Conservation (phyloP, 2,113 vertebrate genomes). For the Anser cygnoides region DNA sequence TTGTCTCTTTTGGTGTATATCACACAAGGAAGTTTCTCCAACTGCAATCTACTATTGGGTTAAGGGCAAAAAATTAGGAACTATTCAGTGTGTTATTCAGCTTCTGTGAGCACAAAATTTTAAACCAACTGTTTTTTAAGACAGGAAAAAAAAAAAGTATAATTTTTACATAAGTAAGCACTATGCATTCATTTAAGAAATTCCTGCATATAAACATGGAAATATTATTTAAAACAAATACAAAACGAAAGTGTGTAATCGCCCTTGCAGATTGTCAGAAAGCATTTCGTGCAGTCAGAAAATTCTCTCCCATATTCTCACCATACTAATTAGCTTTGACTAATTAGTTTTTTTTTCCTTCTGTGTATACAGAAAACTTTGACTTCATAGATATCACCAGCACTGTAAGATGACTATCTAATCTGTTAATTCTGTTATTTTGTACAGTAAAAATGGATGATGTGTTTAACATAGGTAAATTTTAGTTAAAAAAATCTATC, state of each 20-base stretch:
- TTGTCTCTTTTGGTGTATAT: background rate
- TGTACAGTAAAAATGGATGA: background rate
- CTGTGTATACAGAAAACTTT: background rate
- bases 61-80: background rate
- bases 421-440: background rate
- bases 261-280: constrained; percentile 44
- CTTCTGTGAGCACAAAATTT: background rate
- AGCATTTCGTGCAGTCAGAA: background rate
- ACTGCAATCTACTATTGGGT: background rate
- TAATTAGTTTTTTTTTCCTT: background rate
- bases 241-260: background rate
- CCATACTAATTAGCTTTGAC: background rate
- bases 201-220: background rate
- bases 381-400: background rate
- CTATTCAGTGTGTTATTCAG: background rate
- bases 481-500: background rate
- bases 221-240: background rate
- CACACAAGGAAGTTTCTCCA: background rate
- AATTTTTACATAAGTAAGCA: background rate
- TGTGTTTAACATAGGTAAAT: background rate
- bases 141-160: background rate
- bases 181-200: background rate
- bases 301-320: background rate
- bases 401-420: background rate
- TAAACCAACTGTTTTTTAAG: background rate